A percentile compares a stretch with the other conserved stretches of the same genome.
Evolutionary conservation across 1,140 invertebrate species (phyloP).

Genomic region (Thrips palmi): DNA sequence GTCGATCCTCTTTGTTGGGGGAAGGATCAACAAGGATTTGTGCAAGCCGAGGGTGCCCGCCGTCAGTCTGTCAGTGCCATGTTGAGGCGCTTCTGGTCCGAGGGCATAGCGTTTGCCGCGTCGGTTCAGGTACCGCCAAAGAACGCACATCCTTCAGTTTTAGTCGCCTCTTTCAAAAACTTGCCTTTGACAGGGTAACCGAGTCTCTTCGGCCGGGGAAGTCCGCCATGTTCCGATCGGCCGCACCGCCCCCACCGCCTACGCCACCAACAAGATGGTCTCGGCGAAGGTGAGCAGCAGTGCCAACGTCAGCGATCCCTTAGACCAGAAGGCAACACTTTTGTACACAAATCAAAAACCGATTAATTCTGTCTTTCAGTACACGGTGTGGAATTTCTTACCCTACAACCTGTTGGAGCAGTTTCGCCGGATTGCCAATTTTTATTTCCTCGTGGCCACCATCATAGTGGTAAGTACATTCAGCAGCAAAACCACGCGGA

Average conservation of each 20-base stretch:
- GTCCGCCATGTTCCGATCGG: constrained; percentile 35
- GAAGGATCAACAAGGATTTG: too few species aligned
- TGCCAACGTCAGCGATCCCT: neutral
- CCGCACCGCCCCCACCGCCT: constrained; percentile 23
- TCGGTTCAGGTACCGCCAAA: too few species aligned
- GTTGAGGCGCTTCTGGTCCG: too few species aligned
- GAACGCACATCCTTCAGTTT: too few species aligned
- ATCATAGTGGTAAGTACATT: constrained; percentile 43
- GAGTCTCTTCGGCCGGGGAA: constrained; percentile 30
- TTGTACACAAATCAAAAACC: constrained; percentile 5
- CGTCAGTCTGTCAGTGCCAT: too few species aligned
- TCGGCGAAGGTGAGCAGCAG: constrained; percentile 31
- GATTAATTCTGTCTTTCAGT: constrained; percentile 27
- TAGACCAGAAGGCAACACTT: neutral
- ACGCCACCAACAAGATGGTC: constrained; percentile 33
- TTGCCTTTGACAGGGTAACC: constrained; percentile 30
- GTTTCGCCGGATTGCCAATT: constrained; percentile 66
- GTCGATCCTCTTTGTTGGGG: too few species aligned
- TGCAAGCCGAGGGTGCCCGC: too few species aligned
- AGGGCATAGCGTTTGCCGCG: too few species aligned
- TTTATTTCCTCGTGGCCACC: constrained; percentile 60
- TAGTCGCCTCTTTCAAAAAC: too few species aligned
- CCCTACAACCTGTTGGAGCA: constrained; percentile 74
- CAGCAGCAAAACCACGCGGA: too few species aligned
- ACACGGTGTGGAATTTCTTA: constrained; percentile 60